Conservation (phyloP, 2,797 vertebrate genomes). For the Neomorphus geoffroyi region DNA sequence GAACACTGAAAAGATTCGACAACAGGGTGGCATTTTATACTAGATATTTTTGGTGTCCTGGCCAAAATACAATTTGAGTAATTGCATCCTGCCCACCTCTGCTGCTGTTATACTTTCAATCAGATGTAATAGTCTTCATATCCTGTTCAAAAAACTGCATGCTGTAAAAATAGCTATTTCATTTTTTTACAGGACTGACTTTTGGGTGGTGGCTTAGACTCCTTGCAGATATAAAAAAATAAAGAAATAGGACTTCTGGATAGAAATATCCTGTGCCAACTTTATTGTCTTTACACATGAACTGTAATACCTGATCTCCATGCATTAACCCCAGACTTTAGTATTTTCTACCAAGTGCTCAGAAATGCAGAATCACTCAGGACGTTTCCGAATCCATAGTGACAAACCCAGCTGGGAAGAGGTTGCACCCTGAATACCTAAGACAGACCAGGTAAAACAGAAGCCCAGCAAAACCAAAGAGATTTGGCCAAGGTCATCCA, state of each 20-base stretch:
- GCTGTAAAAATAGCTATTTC: conserved; percentile 47
- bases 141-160: conserved; percentile 11
- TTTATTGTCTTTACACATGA: background rate
- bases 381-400: background rate
- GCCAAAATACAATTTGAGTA: conserved; percentile 32
- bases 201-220: conserved; percentile 11
- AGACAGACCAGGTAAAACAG: background rate
- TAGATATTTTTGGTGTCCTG: conserved; percentile 24
- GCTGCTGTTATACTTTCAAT: conserved; percentile 39
- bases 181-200: background rate
- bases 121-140: conserved; percentile 39
- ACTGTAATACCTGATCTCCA: background rate
- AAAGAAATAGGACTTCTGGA: background rate
- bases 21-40: background rate
- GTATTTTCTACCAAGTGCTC: background rate
- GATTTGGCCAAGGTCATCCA: conserved; percentile 24
- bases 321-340: background rate
- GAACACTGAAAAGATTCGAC: background rate
- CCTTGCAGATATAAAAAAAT: conserved; percentile 1
- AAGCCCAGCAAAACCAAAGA: background rate
- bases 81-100: conserved; percentile 50
- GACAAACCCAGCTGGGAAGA: conserved; percentile 39
- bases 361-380: background rate
- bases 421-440: conserved; percentile 31
- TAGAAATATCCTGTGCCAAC: background rate